Percentiles rank a stretch among this genome's conserved stretches.
phyloP scores from a whole-genome alignment of 2,888 invertebrate genomes.

The Fragum sueziense region DNA sequence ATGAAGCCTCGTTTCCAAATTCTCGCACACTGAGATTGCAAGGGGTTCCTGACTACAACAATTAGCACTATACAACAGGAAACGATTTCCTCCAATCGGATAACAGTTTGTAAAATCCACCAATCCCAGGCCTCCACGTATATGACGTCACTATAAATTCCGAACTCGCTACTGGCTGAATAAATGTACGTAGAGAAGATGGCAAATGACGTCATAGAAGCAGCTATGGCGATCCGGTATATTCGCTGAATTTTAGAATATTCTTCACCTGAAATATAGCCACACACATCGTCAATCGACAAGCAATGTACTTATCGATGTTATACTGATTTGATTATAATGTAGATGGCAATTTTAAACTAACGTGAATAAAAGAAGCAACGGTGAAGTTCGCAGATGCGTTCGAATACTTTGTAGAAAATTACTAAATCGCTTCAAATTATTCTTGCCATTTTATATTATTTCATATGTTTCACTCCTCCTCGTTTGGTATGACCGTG shows the following conservation, averaged over 20 bases:
- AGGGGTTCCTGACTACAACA: constrained; percentile 52
- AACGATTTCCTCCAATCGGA: constrained; percentile 65
- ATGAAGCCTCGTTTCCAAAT: neutral
- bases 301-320: no score
- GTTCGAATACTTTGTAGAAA: no score
- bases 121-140: constrained; percentile 70
- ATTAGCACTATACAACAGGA: constrained; percentile 48
- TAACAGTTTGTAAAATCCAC: constrained; percentile 67
- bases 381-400: no score
- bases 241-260: constrained; percentile 50
- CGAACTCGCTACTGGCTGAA: constrained; percentile 63
- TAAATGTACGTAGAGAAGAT: constrained; percentile 64
- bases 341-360: neutral
- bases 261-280: constrained; percentile 49
- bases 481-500: no score
- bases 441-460: no score
- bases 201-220: constrained; percentile 54
- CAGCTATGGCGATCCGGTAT: constrained; percentile 45
- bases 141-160: constrained; percentile 61
- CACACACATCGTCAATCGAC: no score
- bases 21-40: constrained; percentile 1
- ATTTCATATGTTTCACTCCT: no score
- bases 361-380: no score
- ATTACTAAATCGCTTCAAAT: no score
- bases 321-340: neutral